A percentile compares a stretch with the other conserved stretches of the same genome.
These are phyloP conservation scores for Zeugodacus cucurbitae DNA, from an alignment of 1,140 invertebrate species.

Conservation along the genomic window DNA sequence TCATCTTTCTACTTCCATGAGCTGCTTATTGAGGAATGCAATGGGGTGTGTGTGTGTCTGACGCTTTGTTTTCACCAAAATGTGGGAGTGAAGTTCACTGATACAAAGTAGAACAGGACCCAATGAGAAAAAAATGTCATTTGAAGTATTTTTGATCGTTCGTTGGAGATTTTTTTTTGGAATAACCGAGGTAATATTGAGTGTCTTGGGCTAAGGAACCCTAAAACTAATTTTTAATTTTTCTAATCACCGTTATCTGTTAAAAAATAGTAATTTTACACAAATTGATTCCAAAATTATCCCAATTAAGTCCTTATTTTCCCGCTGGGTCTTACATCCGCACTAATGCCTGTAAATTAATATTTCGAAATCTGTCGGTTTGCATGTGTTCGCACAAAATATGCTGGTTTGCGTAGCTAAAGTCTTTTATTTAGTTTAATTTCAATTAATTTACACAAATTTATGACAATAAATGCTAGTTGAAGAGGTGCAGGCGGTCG, in stretches of 20 bases:
- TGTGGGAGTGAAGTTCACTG: slow-evolving; percentile 21
- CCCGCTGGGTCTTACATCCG: not conserved
- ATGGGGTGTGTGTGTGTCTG: not conserved
- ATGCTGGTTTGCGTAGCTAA: slow-evolving; percentile 4
- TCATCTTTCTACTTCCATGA: not conserved
- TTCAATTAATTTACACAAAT: slow-evolving; percentile 58
- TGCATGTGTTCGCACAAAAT: not conserved
- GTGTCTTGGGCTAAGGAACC: too few relatives aligned
- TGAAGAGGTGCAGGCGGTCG: not conserved
- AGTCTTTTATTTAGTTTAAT: slow-evolving; percentile 46
- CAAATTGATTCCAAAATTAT: too few relatives aligned
- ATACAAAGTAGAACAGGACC: not conserved
- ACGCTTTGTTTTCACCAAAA: not conserved
- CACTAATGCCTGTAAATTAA: not conserved
- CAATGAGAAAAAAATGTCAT: not conserved
- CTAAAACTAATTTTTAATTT: too few relatives aligned
- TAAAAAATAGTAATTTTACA: too few relatives aligned
- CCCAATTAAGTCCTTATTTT: not conserved
- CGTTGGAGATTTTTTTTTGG: too few relatives aligned
- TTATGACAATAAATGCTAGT: slow-evolving; percentile 25
- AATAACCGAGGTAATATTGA: too few relatives aligned
- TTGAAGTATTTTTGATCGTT: too few relatives aligned
- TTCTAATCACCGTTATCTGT: too few relatives aligned
- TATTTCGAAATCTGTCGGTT: not conserved
- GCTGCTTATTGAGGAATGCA: not conserved